Evolutionary conservation across 2,797 vertebrate genomes (phyloP).

Genomic region (Tauraco hartlaubi): DNA sequence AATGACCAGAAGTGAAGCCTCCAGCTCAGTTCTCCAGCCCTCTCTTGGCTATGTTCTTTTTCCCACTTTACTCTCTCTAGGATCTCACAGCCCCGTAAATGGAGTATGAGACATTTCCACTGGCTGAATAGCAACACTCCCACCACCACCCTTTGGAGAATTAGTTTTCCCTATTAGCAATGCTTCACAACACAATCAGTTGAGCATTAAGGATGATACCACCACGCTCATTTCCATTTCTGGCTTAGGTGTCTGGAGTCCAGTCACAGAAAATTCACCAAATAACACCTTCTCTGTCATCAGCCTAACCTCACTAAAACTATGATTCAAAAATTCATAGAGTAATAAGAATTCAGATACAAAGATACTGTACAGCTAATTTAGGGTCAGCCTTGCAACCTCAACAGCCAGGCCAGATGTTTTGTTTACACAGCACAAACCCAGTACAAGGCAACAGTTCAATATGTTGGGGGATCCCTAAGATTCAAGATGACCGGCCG

Average conservation of each 20-base stretch:
- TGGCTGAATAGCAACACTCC: not conserved
- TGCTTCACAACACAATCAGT: not conserved
- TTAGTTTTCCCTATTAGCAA: not conserved
- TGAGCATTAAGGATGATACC: not conserved
- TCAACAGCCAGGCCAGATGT: not conserved
- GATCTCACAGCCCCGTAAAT: not conserved
- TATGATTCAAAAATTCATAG: not conserved
- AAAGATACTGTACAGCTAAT: not conserved
- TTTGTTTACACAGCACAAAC: not conserved
- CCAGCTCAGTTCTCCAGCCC: not conserved
- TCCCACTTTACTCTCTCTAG: not conserved
- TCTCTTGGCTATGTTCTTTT: not conserved
- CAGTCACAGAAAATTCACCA: not conserved
- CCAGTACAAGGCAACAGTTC: not conserved
- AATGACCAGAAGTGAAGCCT: not conserved
- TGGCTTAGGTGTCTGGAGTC: not conserved
- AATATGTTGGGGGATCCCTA: rapidly evolving
- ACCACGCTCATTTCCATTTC: not conserved
- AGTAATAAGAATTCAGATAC: not conserved
- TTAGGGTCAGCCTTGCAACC: not conserved
- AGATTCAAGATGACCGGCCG: not conserved
- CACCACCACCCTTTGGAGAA: not conserved
- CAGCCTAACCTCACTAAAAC: not conserved
- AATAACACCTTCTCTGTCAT: not conserved
- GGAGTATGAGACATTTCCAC: not conserved